Evolutionary conservation across 2,113 vertebrate species (phyloP).

Genomic region (Pampusana beccarii): DNA sequence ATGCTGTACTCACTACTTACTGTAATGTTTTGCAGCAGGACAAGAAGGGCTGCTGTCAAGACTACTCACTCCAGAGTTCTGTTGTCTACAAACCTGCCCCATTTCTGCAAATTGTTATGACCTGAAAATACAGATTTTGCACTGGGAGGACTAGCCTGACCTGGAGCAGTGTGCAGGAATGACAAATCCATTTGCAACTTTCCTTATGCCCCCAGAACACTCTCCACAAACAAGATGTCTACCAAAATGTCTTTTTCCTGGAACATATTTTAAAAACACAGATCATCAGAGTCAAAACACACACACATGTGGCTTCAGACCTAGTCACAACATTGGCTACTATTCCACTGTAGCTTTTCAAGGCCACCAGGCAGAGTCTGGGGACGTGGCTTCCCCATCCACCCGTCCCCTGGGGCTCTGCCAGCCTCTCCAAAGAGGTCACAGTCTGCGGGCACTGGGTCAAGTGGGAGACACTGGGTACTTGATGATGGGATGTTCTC

Average conservation of each 20-base stretch:
- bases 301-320: neutral
- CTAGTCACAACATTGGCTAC: neutral
- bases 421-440: neutral
- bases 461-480: neutral
- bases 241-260: neutral
- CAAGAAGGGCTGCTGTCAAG: neutral
- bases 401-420: neutral
- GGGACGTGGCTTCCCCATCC: neutral
- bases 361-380: neutral
- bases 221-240: neutral
- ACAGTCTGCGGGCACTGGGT: neutral
- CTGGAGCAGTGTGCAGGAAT: neutral
- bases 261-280: neutral
- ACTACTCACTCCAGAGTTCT: neutral
- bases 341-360: neutral
- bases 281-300: constrained; percentile 30
- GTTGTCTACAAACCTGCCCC: neutral
- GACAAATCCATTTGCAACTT: neutral
- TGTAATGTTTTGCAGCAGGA: neutral
- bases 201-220: neutral
- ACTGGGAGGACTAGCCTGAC: neutral
- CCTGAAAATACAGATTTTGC: neutral
- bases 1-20: neutral
- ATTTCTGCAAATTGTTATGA: neutral
- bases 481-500: neutral